Percentiles rank a stretch among this genome's conserved stretches.
Conservation (phyloP, 1,140 invertebrate species). For the Drosophila asahinai region DNA sequence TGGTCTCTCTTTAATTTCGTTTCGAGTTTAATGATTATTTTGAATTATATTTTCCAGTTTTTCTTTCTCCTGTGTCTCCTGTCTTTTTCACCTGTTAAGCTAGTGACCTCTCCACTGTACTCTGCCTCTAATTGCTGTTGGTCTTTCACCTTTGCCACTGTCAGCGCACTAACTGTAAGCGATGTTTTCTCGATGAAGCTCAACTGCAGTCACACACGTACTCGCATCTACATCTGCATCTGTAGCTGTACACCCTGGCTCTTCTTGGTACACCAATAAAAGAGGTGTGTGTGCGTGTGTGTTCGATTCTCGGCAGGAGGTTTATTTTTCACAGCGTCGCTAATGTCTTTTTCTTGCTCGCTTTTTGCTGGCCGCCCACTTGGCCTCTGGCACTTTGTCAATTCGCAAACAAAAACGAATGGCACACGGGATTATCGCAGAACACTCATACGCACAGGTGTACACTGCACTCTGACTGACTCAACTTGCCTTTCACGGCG, state of each 20-base stretch:
- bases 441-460: constrained; percentile 29
- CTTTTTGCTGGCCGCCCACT: constrained; percentile 40
- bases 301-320: constrained; percentile 18
- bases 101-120: too few relatives aligned
- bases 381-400: constrained; percentile 77
- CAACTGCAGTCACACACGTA: constrained; percentile 39
- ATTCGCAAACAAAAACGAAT: constrained; percentile 75
- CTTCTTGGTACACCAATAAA: neutral
- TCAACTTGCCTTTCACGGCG: too few relatives aligned
- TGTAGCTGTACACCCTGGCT: neutral
- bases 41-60: too few relatives aligned
- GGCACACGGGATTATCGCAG: constrained; percentile 50
- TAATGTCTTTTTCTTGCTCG: constrained; percentile 77
- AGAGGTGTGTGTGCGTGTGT: constrained; percentile 1
- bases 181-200: constrained; percentile 65
- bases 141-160: constrained; percentile 48
- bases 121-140: constrained; percentile 62
- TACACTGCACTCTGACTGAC: neutral
- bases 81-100: neutral
- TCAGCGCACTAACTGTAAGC: constrained; percentile 71
- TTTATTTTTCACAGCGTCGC: constrained; percentile 60
- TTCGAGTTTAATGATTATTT: too few relatives aligned
- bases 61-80: too few relatives aligned
- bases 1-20: too few relatives aligned
- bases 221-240: constrained; percentile 7